These are phyloP conservation scores for Lycaon pictus DNA, from an alignment of 2,113 vertebrate genomes.

Conservation along the genomic window DNA sequence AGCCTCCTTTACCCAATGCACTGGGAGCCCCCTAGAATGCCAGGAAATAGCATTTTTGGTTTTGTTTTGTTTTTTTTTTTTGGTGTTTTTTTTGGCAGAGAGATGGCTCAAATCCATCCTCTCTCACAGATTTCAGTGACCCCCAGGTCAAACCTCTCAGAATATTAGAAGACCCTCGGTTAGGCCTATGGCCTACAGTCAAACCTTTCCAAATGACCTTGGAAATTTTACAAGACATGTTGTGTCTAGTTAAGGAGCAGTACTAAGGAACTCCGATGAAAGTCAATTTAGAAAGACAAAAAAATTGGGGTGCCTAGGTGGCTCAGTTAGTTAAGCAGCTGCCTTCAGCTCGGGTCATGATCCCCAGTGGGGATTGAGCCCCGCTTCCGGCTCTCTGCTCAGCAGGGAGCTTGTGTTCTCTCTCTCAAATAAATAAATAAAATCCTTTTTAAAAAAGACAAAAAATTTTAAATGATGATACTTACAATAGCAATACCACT, in stretches of 20 bases:
- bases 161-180: background rate
- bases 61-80: background rate
- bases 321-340: background rate
- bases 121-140: constrained; percentile 1
- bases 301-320: background rate
- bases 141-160: background rate
- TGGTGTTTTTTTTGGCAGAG: background rate
- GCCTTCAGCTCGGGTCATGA: background rate
- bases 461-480: background rate
- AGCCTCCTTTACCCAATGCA: background rate
- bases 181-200: background rate
- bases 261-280: background rate
- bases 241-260: background rate
- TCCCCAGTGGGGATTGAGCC: background rate
- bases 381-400: background rate
- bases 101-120: background rate
- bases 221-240: background rate
- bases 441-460: background rate
- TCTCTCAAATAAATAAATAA: background rate
- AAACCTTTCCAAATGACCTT: constrained; percentile 6
- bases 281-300: constrained; percentile 50
- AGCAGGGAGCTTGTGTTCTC: background rate
- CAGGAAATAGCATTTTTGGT: background rate
- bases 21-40: background rate
- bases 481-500: background rate